A percentile compares a stretch with the other conserved stretches of the same genome.
These are phyloP conservation scores for Saccopteryx leptura DNA, from an alignment of 2,113 vertebrate genomes.

Conservation along the genomic window DNA sequence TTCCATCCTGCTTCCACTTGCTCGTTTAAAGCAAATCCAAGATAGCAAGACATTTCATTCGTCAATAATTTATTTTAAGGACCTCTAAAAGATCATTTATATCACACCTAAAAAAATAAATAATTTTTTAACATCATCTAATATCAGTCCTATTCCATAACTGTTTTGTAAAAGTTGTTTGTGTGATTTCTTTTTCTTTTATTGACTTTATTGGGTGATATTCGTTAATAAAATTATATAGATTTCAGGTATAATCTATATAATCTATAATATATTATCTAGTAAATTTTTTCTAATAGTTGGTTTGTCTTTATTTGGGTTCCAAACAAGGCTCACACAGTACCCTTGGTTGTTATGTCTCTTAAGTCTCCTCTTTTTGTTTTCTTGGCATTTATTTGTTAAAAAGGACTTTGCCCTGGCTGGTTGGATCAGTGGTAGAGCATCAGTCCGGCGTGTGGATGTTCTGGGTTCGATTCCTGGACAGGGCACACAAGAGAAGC, in stretches of 20 bases:
- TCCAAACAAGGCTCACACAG: background rate
- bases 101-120: background rate
- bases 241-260: no score
- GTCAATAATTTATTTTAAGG: background rate
- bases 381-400: constrained; percentile 34
- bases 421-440: no score
- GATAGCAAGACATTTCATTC: background rate
- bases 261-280: background rate
- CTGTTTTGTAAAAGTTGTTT: background rate
- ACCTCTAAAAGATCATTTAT: background rate
- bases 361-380: background rate
- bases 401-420: background rate
- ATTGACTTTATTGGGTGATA: background rate
- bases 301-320: background rate
- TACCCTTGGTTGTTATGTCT: background rate
- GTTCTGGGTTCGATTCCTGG: no score
- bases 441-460: no score
- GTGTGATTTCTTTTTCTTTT: background rate
- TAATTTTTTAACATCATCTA: background rate
- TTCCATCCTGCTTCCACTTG: background rate
- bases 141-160: background rate
- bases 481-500: no score
- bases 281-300: background rate
- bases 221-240: no score
- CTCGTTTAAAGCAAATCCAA: constrained; percentile 5